Base-by-base conservation (phyloP, 2,888 invertebrate species). In the Orthosia cruda region DNA sequence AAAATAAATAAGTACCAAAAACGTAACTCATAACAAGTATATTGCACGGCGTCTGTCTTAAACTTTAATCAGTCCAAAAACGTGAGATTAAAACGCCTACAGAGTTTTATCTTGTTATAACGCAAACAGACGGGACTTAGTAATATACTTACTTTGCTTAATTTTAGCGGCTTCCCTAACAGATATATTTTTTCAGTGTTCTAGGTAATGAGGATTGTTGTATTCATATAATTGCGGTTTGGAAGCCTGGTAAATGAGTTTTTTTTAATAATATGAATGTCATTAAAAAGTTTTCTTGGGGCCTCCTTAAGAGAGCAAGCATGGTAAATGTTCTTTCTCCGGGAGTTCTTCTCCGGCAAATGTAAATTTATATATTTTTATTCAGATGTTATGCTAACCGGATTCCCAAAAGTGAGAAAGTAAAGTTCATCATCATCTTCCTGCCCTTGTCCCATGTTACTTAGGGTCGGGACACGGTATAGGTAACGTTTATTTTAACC, bases 61-160 rank as follows among this genome's bases (percentile, higher is more conserved):
- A 80, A 78, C 67, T 84, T 87, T 74, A 87, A 76, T 84, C 81
- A 87, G 70, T 72, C 73, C 62, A n/a, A 81, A 84, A 85, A 79
- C 72, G 74, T 81, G 74, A 81, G 82, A 84, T 87, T 79, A 87
- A 81, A 87, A 81, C 66, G 71, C 63, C 67, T 59, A 75, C 68
- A 54, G 74, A 87, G 63, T 84, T 87, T 84, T 85, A 84, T 84
- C 81, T 85, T 71, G 61, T 78, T 81, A 78, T 57, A 57, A 73
- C 55, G 55, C 52, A 72, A 84, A 69, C 70, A 74, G 58, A 62
- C n/a, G 57, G 49, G n/a, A 65, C 52, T 62, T 45, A 26, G 2
- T 57, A 32, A 55, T 49, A 45, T 54, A 72, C 61, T 47, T 54
- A 20, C 26, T 58, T 63, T 23, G n/a, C 47, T 72, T 16, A 15